These are phyloP conservation scores for Ovis aries DNA, from an alignment of 2,113 vertebrate genomes.

Conservation along the genomic window DNA sequence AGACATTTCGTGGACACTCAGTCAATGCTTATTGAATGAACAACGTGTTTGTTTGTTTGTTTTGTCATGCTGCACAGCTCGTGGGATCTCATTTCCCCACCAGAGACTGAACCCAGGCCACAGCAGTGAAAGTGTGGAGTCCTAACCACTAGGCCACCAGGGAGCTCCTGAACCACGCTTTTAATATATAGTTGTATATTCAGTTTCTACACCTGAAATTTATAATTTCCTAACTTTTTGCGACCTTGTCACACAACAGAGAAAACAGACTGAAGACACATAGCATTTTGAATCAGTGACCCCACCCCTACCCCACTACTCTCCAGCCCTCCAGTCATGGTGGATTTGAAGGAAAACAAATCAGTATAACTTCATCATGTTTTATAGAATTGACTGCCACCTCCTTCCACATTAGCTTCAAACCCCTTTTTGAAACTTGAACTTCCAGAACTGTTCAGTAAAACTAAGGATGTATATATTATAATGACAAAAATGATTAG, in stretches of 20 bases:
- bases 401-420: background rate
- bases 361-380: background rate
- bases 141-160: background rate
- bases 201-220: background rate
- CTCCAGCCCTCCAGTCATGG: background rate
- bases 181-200: background rate
- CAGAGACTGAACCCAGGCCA: background rate
- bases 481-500: slow-evolving; percentile 18
- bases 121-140: background rate
- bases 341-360: slow-evolving; percentile 1
- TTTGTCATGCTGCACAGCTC: fast-evolving
- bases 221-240: background rate
- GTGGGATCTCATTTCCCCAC: background rate
- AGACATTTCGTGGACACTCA: background rate
- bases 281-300: background rate
- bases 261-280: background rate
- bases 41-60: background rate
- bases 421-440: background rate
- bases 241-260: background rate
- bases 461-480: slow-evolving; percentile 28
- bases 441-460: slow-evolving; percentile 8
- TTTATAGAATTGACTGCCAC: background rate
- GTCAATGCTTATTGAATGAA: background rate
- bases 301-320: background rate
- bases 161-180: background rate